Evolutionary conservation across 2,888 invertebrate genomes (phyloP), one percentile per base, ranked within the genome.

Genomic region (Drosophila acutilabella): DNA sequence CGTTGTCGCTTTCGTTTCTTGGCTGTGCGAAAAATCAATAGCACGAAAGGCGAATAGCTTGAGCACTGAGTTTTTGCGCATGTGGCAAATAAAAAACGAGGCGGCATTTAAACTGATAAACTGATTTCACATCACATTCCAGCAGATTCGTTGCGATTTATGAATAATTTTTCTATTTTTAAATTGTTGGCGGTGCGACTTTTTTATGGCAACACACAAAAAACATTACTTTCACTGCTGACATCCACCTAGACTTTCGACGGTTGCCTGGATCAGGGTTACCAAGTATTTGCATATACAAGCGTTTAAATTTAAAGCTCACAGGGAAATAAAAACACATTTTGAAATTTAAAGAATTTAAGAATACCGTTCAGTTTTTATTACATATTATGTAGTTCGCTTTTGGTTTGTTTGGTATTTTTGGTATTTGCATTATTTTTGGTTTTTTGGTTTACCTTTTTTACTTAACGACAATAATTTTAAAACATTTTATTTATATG

Each of bases 361-460:
- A 70, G 78, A 88, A 89, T 82, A 79, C 75, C 69, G 74, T 80
- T 84, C 66, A 71, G 69, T 79, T 88, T 81, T 90, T 80, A 87
- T 89, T 89, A 81, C 73, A 76, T 68, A 65, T 62, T 68, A 60
- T 75, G 78, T 67, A 44, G 67, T 64, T 77, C 33, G 62, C 45
- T 36, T 77, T 54, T 3, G 56, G 61, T 62, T 57, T 52, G 68
- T 38, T 30, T 62, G 56, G 54, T 73, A 51, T 48, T 60, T 54
- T 20, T 50, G 58, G n/a, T 56, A 64, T 65, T 61, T 62, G 26
- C 20, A 20, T 38, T 13, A 20, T 51, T 54, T 42, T 56, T n/a
- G 13, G 14, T 30, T 51, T 51, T 57, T 61, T 52, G 36, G 36
- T 36, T 52, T 51, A 33, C 40, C 47, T 50, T 51, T 51, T 70